These are phyloP conservation scores for Drosophila varians DNA, from an alignment of 1,140 invertebrate species.

Conservation along the genomic window DNA sequence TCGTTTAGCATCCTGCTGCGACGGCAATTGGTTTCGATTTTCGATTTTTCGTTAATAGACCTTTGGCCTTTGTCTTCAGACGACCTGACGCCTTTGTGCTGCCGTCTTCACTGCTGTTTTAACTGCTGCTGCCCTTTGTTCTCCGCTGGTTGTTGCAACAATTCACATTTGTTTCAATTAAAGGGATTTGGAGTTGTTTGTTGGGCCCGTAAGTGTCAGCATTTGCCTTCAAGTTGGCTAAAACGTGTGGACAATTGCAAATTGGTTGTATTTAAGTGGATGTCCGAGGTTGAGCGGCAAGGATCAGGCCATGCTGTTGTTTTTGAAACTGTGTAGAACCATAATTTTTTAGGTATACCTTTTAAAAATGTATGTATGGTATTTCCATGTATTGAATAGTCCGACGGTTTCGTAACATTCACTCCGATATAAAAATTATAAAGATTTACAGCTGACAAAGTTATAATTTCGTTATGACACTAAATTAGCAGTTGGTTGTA, in stretches of 20 bases:
- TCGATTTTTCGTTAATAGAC: slow-evolving; percentile 65
- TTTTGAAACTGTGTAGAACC: neutral
- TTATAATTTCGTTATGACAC: slow-evolving; percentile 3
- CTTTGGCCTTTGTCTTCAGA: slow-evolving; percentile 66
- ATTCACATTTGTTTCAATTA: slow-evolving; percentile 79
- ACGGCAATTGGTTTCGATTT: slow-evolving; percentile 76
- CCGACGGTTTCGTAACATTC: neutral
- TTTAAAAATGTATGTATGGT: neutral
- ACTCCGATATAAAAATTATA: neutral
- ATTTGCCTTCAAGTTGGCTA: slow-evolving; percentile 29
- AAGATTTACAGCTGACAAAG: neutral
- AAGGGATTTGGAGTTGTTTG: slow-evolving; percentile 63
- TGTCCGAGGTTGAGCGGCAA: neutral
- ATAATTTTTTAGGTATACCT: no score
- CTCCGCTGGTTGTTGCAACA: slow-evolving; percentile 35
- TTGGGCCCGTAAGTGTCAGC: slow-evolving; percentile 48
- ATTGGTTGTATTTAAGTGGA: slow-evolving; percentile 14
- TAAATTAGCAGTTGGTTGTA: slow-evolving; percentile 1
- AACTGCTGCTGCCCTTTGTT: slow-evolving; percentile 34
- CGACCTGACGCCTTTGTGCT: slow-evolving; percentile 71
- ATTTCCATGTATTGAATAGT: neutral
- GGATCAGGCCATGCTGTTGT: slow-evolving; percentile 5
- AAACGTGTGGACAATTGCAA: slow-evolving; percentile 57
- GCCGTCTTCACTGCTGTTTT: slow-evolving; percentile 24
- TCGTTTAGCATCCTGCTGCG: slow-evolving; percentile 79